Evolutionary conservation across 1,140 invertebrate genomes (phyloP).

Genomic region (Oscheius sp.): DNA sequence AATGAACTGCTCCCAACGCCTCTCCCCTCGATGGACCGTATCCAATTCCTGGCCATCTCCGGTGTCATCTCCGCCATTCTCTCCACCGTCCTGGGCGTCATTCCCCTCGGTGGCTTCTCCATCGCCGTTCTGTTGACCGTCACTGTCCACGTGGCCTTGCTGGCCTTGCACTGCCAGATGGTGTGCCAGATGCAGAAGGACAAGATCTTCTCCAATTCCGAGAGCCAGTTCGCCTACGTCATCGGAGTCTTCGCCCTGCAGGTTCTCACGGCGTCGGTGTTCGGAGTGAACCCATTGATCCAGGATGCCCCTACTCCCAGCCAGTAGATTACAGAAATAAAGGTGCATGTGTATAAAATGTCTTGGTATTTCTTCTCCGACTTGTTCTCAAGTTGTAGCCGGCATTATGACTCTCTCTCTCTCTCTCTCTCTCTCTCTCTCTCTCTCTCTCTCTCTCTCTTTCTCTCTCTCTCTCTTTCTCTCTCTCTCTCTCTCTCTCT

Average conservation of each 20-base stretch:
- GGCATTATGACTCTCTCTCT: no score
- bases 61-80: not conserved
- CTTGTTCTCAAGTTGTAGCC: no score
- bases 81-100: not conserved
- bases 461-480: no score
- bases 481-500: no score
- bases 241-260: not conserved
- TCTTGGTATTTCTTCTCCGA: no score
- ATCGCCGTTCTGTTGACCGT: not conserved
- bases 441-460: no score
- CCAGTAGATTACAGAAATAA: no score
- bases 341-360: no score
- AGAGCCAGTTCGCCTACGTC: conserved; percentile 8
- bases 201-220: conserved; percentile 9
- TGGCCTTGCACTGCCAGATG: conserved; percentile 18
- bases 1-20: conserved; percentile 20
- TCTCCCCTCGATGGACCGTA: not conserved
- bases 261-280: not conserved
- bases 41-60: conserved; percentile 10
- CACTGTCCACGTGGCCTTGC: conserved; percentile 7
- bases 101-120: conserved; percentile 12
- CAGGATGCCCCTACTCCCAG: no score
- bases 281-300: not conserved
- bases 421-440: no score
- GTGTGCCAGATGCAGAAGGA: conserved; percentile 9